These are phyloP conservation scores for Lithobates pipiens DNA, from an alignment of 2,797 vertebrate genomes.

Conservation along the genomic window DNA sequence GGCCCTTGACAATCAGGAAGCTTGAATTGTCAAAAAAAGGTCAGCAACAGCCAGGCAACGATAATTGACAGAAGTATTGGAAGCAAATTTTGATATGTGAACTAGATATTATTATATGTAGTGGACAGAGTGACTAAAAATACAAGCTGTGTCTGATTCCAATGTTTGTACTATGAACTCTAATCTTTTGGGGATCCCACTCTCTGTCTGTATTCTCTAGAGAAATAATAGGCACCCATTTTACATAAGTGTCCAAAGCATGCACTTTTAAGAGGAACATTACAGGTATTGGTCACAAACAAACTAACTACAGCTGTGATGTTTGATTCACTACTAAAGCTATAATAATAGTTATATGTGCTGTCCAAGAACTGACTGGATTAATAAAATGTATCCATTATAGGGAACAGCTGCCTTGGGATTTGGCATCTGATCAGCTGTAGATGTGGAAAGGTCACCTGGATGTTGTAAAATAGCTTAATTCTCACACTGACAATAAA, in stretches of 20 bases:
- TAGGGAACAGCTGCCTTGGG: conserved; percentile 34
- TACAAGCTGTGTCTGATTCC: not conserved
- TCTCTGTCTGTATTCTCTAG: not conserved
- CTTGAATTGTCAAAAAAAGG: too few species aligned
- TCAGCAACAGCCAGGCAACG: too few species aligned
- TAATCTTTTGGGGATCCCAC: not conserved
- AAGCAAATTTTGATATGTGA: not conserved
- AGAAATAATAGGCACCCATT: not conserved
- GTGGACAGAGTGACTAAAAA: not conserved
- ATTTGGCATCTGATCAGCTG: conserved; percentile 7
- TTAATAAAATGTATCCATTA: not conserved
- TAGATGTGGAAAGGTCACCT: conserved; percentile 23
- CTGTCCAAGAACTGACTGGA: not conserved
- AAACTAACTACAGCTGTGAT: not conserved
- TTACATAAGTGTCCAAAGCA: not conserved
- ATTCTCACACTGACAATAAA: conserved; percentile 48
- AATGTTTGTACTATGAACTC: not conserved
- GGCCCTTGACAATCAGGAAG: not conserved
- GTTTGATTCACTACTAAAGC: not conserved
- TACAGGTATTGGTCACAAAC: not conserved
- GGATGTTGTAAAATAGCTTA: conserved; percentile 6
- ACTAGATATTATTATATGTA: not conserved
- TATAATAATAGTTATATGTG: not conserved
- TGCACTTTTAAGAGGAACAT: not conserved
- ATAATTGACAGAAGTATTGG: too few species aligned